phyloP scores from a whole-genome alignment of 2,797 vertebrate genomes.

The Vireo griseus region DNA sequence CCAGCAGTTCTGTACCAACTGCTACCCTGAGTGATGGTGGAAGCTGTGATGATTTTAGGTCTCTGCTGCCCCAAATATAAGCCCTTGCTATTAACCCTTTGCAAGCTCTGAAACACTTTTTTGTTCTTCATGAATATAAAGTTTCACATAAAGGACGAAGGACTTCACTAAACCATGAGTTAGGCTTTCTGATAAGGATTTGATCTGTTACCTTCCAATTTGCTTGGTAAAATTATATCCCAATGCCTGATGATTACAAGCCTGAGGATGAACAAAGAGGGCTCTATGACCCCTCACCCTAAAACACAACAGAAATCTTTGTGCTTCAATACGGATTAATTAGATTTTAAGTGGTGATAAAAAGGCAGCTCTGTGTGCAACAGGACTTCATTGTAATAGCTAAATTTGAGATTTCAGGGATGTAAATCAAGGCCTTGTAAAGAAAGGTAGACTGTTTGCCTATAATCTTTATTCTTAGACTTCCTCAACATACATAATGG shows the following conservation, averaged over 20 bases:
- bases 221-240: slow-evolving; percentile 84
- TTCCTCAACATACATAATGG: slow-evolving; percentile 71
- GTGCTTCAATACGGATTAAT: slow-evolving; percentile 84
- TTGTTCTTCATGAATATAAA: slow-evolving; percentile 75
- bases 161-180: slow-evolving; percentile 73
- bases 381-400: slow-evolving; percentile 82
- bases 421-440: slow-evolving; percentile 74
- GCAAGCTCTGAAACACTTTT: slow-evolving; percentile 66
- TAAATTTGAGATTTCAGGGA: slow-evolving; percentile 77
- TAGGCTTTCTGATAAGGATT: slow-evolving; percentile 79
- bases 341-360: slow-evolving; percentile 86
- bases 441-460: slow-evolving; percentile 78
- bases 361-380: slow-evolving; percentile 75
- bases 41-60: slow-evolving; percentile 45
- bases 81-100: slow-evolving; percentile 71
- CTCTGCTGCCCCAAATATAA: slow-evolving; percentile 73
- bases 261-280: slow-evolving; percentile 80
- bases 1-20: slow-evolving; percentile 10
- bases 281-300: slow-evolving; percentile 86
- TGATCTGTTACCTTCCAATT: slow-evolving; percentile 81
- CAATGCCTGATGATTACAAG: slow-evolving; percentile 75
- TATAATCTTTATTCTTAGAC: slow-evolving; percentile 73
- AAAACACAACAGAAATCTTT: slow-evolving; percentile 85
- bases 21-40: slow-evolving; percentile 32
- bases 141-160: slow-evolving; percentile 77